Base-by-base conservation (phyloP, 30 jellyfish, hydroid and myxozoan genomes). In the Hydra vulgaris region DNA sequence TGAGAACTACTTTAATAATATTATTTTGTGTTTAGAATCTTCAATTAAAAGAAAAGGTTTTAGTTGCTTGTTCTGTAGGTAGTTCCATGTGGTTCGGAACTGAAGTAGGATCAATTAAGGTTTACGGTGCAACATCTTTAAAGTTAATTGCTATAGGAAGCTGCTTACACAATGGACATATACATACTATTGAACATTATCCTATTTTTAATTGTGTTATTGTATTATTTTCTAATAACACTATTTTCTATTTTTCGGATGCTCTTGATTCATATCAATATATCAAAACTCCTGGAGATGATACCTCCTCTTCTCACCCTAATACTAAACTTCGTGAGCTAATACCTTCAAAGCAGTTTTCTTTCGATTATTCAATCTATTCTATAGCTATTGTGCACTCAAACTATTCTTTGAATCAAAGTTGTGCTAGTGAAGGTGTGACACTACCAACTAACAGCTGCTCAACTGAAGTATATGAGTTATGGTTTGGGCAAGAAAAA, bases 401-500 rank as follows among this genome's bases (percentile, higher is more conserved):
- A 25, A 56, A 73, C 40, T 83, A 83, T 26, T 79, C 77, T 70
- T 85, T 84, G 25, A 55, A 83, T 70, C 92, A 83, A 40, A 86
- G 70, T 21, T 76, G 82, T 72, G 83, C 88, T 1, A 92, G 82
- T 4, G 98, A 85, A 8, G 81, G 74, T 53, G 86, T 89, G 27
- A 76, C 73, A 17, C 90, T 95, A 23, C 26, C 17, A 22, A 53
- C 87, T 4, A 80, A 27, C 27, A 56, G 17, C 24, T 82, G 15
- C 20, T 24, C 84, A n/a, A 12, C 74, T 23, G 22, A 18, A 66
- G 69, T 23, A 8, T 87, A 79, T 69, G 98, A 92, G 82, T 76
- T 92, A 66, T 92, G 98, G 98, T 92, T 96, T 53, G 98, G 98
- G 8, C 94, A 88, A 27, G 96, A 92, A 24, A 83, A 82, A 70